Evolutionary conservation across 2,113 vertebrate species (phyloP).

Genomic region (Marcusenius ussheri): DNA sequence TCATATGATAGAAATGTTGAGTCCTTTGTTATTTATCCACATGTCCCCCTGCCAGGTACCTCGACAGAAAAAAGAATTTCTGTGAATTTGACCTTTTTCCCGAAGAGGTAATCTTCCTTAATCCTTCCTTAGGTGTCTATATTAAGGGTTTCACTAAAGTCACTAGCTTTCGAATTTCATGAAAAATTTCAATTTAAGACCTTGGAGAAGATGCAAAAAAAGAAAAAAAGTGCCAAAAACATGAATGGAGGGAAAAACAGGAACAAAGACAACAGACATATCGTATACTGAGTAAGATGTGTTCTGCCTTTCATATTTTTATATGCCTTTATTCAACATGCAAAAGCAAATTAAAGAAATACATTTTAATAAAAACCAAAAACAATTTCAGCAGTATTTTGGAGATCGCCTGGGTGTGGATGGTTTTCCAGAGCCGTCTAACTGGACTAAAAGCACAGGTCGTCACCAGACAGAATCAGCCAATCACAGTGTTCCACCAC

Average conservation of each 20-base stretch:
- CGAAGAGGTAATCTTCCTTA: conserved; percentile 12
- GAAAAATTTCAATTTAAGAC: neutral
- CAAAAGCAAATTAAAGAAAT: neutral
- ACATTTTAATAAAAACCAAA: neutral
- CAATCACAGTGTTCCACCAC: neutral
- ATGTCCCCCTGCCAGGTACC: neutral
- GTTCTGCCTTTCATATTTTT: neutral
- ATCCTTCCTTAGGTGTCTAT: neutral
- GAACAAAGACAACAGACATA: neutral
- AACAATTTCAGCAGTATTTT: neutral
- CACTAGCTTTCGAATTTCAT: neutral
- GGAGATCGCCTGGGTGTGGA: neutral
- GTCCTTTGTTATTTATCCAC: conserved; percentile 11
- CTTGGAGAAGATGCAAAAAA: neutral
- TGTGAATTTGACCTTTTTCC: conserved; percentile 25
- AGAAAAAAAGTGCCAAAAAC: neutral
- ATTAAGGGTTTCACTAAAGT: neutral
- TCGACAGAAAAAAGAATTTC: neutral
- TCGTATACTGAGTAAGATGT: neutral
- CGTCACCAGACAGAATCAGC: neutral
- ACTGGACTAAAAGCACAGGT: neutral
- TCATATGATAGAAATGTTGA: neutral
- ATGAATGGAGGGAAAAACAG: neutral
- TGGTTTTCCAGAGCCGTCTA: neutral
- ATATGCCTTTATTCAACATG: neutral